Evolutionary conservation across 1,140 invertebrate genomes (phyloP), one percentile per base, ranked within the genome.

Genomic region (Lucilia cuprina): DNA sequence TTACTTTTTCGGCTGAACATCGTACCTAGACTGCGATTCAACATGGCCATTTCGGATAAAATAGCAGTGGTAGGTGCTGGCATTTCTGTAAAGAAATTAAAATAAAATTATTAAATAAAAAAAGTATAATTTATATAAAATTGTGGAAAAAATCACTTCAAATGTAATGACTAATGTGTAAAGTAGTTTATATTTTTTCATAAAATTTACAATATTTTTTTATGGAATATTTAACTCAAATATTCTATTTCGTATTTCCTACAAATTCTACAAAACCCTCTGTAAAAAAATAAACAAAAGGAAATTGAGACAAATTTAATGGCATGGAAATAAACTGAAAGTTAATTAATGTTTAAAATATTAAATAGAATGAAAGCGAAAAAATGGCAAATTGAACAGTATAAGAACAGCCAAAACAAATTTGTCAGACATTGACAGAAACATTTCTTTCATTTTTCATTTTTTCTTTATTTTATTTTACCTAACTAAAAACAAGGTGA

Each of bases 1-100:
- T n/a, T 49, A 41, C 12, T 41, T 70, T 75, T 84, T 65, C 13
- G 21, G n/a, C 30, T 65, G 75, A 49, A 41, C 41, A 78, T 74
- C 89, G 86, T 87, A 91, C 89, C 89, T 82, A 88, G 88, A 65
- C 87, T 91, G n/a, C 89, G 87, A 86, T 91, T 91, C 8, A 88
- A 82, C 85, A 88, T 85, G 19, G 88, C 86, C 86, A 87, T 87
- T 55, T 91, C 92, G 2, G 94, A 94, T 34, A 94, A 94, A 50
- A 94, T 93, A 5, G 92, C 93, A 5, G 94, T 94, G 12, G 94
- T 94, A 25, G 94, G 94, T n/a, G 94, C 94, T 55, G 94, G 94
- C 88, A 95, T 94, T 92, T 95, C 94, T 95, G 91, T 85, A 87
- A 86, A 85, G 84, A 75, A 85, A 19, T 80, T 8, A 21, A 65